Conservation (phyloP, 2,888 invertebrate genomes). For the Lepidocyrtinus sp. region DNA sequence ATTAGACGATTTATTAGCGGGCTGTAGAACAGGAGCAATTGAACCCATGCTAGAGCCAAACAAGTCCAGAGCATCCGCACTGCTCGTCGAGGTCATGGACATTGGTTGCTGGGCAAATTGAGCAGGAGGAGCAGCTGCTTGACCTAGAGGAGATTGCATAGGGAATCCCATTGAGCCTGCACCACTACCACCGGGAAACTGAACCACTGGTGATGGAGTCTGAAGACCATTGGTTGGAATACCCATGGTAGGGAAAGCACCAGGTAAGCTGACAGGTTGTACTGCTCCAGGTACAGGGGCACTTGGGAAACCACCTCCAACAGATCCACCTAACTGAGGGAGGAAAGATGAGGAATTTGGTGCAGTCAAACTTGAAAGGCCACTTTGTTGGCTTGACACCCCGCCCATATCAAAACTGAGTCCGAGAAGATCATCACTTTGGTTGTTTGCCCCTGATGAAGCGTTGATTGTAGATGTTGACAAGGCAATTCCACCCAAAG, state of each 20-base stretch:
- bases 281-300: slow-evolving; percentile 3
- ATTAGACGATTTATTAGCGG: slow-evolving; percentile 53
- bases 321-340: slow-evolving; percentile 45
- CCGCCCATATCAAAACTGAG: slow-evolving; percentile 60
- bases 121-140: slow-evolving; percentile 39
- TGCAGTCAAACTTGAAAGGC: slow-evolving; percentile 54
- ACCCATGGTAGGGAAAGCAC: slow-evolving; percentile 54
- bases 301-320: slow-evolving; percentile 45
- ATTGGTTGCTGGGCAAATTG: slow-evolving; percentile 53
- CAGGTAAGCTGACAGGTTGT: slow-evolving; percentile 52
- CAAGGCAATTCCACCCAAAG: neutral
- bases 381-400: slow-evolving; percentile 25
- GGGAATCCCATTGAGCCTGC: slow-evolving; percentile 47
- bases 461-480: slow-evolving; percentile 13
- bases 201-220: slow-evolving; percentile 56
- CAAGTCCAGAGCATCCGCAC: slow-evolving; percentile 45
- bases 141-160: slow-evolving; percentile 42
- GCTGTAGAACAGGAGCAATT: slow-evolving; percentile 56
- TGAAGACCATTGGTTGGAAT: slow-evolving; percentile 49
- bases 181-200: slow-evolving; percentile 49
- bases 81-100: slow-evolving; percentile 36
- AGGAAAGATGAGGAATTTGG: slow-evolving; percentile 42
- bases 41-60: slow-evolving; percentile 53
- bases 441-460: slow-evolving; percentile 27
- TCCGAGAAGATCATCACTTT: slow-evolving; percentile 62